phyloP scores from a whole-genome alignment of 2,113 vertebrate species.

The Mugil cephalus region DNA sequence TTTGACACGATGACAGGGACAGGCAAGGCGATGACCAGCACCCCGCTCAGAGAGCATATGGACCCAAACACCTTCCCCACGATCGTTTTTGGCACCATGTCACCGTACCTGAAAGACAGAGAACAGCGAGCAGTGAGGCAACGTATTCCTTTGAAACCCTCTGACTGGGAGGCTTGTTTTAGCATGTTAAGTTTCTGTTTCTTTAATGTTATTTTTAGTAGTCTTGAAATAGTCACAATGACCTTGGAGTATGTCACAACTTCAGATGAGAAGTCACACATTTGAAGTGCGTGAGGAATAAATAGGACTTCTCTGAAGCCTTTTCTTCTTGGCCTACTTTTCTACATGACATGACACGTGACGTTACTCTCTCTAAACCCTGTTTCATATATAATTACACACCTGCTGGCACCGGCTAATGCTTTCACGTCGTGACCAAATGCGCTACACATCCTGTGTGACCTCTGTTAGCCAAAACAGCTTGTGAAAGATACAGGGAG shows the following conservation, averaged over 20 bases:
- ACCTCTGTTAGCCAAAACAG: constrained; percentile 72
- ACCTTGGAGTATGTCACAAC: constrained; percentile 64
- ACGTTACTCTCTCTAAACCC: constrained; percentile 58
- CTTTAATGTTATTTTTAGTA: constrained; percentile 68
- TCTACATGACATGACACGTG: constrained; percentile 39
- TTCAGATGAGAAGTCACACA: constrained; percentile 67
- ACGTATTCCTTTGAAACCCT: neutral
- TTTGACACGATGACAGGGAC: constrained; percentile 99
- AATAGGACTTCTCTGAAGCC: constrained; percentile 74
- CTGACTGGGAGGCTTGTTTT: constrained; percentile 7
- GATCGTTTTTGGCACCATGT: constrained; percentile 99
- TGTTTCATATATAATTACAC: constrained; percentile 80
- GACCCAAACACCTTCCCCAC: constrained; percentile 99
- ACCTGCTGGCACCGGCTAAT: constrained; percentile 73
- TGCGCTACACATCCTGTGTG: constrained; percentile 65
- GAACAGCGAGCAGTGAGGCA: constrained; percentile 37
- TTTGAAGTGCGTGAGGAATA: constrained; percentile 72
- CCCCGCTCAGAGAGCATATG: constrained; percentile 97
- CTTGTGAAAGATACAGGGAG: constrained; percentile 71
- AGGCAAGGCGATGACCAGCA: constrained; percentile 97
- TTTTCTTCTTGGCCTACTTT: constrained; percentile 70
- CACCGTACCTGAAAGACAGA: constrained; percentile 90
- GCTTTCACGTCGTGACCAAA: constrained; percentile 67
- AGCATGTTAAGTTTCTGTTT: constrained; percentile 19
- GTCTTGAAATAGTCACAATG: constrained; percentile 70